Evolutionary conservation across 2,113 vertebrate species (phyloP).

Genomic region (Gopherus evgoodei): DNA sequence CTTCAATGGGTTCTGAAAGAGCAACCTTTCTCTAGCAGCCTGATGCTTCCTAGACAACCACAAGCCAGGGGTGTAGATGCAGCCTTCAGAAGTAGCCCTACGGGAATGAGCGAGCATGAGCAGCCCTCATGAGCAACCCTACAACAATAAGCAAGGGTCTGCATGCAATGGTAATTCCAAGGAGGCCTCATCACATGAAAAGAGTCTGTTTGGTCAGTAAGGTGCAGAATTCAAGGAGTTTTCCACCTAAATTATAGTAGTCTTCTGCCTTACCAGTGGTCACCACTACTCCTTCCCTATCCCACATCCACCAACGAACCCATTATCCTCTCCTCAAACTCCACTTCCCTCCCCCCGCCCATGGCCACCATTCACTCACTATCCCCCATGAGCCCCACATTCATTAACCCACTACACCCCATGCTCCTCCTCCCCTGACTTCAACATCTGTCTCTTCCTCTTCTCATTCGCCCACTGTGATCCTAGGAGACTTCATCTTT

Average conservation of each 20-base stretch:
- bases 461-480: background rate
- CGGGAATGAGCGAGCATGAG: background rate
- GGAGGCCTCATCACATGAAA: background rate
- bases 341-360: background rate
- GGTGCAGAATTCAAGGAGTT: background rate
- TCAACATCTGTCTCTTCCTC: background rate
- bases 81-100: background rate
- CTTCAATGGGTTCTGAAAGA: background rate
- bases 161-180: background rate
- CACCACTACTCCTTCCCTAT: background rate
- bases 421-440: background rate
- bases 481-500: background rate
- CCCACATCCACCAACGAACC: background rate
- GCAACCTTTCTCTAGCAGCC: background rate
- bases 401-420: background rate
- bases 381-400: background rate
- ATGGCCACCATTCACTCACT: background rate
- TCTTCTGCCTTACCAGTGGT: background rate
- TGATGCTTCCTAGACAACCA: background rate
- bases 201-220: background rate
- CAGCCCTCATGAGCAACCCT: background rate
- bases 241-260: background rate
- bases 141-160: background rate
- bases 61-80: background rate
- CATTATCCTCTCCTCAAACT: background rate